Evolutionary conservation across 2,113 vertebrate genomes (phyloP).

Genomic region (Macaca fascicularis): T2T-MFA8v1.1 NC_088378.1:95664001-95664500

Average conservation of each 20-base stretch:
- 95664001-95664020: background rate
- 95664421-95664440: background rate
- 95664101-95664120: background rate
- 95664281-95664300: background rate
- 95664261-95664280: background rate
- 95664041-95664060: background rate
- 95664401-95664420: background rate
- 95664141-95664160: conserved; percentile 1
- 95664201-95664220: background rate
- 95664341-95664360: background rate
- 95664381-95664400: background rate
- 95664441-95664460: background rate
- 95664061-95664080: background rate
- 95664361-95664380: background rate
- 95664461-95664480: background rate
- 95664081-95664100: background rate
- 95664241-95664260: background rate
- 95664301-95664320: background rate
- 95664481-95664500: background rate
- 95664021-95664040: background rate
- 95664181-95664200: background rate
- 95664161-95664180: background rate
- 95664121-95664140: background rate
- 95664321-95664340: background rate
- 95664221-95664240: background rate